Base-by-base conservation (phyloP, 2,888 invertebrate genomes). In the Caenorhabditis uteleia region DNA sequence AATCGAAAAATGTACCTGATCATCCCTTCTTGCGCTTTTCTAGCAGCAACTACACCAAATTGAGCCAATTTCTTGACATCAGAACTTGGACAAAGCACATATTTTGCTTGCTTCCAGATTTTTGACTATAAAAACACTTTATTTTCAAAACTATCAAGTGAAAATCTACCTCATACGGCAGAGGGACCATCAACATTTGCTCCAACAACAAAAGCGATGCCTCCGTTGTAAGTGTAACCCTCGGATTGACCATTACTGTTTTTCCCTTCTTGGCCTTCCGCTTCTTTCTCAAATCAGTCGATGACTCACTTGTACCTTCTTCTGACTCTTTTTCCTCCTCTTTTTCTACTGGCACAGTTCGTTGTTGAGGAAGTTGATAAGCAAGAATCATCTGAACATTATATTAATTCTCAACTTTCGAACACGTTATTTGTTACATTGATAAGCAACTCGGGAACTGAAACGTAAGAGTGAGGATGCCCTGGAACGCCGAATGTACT, bases 31-130 rank as follows among this genome's bases (percentile, higher is more conserved):
- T 47, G 21, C 2, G 51, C 50, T 4, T 18, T 51, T 12, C 47
- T 10, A 0, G 33, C 45, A 3, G 59, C 45, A 10, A 67, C 49
- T 26, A 27, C 36, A 16, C 48, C 60, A 16, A 70, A 54, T 4
- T 43, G 12, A 4, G 20, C 33, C 18, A 56, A 10, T 6, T 59
- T 49, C 10, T 49, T 42, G 2, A 39, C 27, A 8, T 40, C 44
- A n/a, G 44, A n/a, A 2, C 45, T 44, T 6, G 62, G 70, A 33
- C 53, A 60, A 6, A 70, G 39, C 5, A 70, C 48, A 31, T 57
- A 70, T 44, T 53, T 59, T 8, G 56, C 60, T 16, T 64, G 67
- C 21, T 67, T 67, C 70, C 70, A 70, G 8, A 67, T 14, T 29
- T 67, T 60, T 1, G 60, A 27, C 59, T 64, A 42, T 16, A 61